Percentiles rank a stretch among this genome's conserved stretches.
Evolutionary conservation across 2,797 vertebrate genomes (phyloP).

Genomic region (Enteromius anoplus): DNA sequence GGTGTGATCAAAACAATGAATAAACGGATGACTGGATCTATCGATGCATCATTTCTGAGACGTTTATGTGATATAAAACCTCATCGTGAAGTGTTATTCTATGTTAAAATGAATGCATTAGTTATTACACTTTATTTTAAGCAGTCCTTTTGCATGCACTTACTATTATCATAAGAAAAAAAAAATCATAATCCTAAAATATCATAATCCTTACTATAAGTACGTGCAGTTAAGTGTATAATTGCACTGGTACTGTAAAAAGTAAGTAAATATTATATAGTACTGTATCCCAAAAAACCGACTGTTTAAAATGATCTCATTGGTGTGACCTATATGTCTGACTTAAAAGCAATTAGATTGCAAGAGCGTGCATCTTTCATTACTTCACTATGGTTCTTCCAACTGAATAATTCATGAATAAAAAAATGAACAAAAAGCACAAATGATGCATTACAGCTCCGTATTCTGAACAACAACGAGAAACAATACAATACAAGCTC

Average conservation of each 20-base stretch:
- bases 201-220: background rate
- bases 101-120: background rate
- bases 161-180: background rate
- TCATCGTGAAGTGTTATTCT: background rate
- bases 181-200: too few relatives aligned
- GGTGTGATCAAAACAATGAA: slow-evolving; percentile 31
- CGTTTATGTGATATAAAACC: background rate
- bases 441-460: background rate
- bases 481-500: slow-evolving; percentile 66
- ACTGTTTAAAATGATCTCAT: background rate
- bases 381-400: background rate
- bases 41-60: background rate
- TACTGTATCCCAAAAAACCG: background rate
- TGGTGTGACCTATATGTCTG: background rate
- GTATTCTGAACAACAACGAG: background rate
- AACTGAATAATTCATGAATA: background rate
- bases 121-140: background rate
- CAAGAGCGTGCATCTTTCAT: background rate
- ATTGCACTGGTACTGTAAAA: background rate
- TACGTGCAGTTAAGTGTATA: background rate
- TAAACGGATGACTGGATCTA: slow-evolving; percentile 16
- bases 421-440: background rate
- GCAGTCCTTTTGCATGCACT: background rate
- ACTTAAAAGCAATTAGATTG: background rate
- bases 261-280: background rate